Conservation (phyloP, 2,113 vertebrate species). For the Penelope pileata region DNA sequence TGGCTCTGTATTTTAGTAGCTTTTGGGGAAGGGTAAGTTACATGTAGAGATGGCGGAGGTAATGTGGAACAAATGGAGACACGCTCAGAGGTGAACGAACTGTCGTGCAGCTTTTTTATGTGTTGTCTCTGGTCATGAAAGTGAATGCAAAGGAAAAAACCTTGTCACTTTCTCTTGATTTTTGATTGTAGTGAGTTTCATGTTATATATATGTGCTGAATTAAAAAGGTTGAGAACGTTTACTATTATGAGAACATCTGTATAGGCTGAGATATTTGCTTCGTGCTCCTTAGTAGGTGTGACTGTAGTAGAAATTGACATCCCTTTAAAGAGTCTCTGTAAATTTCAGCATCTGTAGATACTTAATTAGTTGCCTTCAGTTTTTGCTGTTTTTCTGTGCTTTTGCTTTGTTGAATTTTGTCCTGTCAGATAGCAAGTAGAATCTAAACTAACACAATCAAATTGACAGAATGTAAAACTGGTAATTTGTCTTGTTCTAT, state of each 20-base stretch:
- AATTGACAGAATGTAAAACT: background rate
- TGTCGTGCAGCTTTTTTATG: background rate
- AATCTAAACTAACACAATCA: background rate
- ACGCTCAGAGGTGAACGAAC: background rate
- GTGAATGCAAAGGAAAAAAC: background rate
- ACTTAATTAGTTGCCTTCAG: background rate
- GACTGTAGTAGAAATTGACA: background rate
- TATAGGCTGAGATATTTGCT: background rate
- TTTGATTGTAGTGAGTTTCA: background rate
- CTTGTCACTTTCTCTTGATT: background rate
- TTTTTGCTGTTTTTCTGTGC: background rate
- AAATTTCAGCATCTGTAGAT: background rate
- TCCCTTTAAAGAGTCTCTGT: background rate
- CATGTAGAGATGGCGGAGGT: background rate
- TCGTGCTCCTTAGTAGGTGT: background rate
- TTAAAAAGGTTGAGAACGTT: background rate
- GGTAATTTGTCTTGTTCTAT: background rate
- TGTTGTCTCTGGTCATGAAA: background rate
- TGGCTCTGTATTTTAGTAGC: background rate
- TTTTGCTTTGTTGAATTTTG: background rate
- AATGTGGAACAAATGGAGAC: background rate
- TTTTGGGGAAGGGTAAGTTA: background rate
- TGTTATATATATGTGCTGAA: background rate
- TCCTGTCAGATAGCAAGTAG: background rate
- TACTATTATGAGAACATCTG: background rate